phyloP scores from a whole-genome alignment of 2,888 invertebrate genomes.

The Platerodrilus igneus region DNA sequence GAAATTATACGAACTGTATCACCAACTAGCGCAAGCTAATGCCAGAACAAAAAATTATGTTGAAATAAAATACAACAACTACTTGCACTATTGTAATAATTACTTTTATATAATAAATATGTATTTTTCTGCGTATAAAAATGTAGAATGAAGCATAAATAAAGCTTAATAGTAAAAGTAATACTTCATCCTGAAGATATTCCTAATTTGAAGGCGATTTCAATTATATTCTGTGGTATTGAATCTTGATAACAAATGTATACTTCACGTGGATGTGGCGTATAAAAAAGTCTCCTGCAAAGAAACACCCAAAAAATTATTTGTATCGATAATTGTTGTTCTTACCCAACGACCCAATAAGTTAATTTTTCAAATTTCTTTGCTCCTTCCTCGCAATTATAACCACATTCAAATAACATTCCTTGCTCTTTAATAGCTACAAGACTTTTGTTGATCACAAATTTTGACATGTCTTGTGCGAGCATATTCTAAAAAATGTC shows the following conservation, averaged over 20 bases:
- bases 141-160: too few species aligned
- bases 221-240: slow-evolving; percentile 82
- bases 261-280: slow-evolving; percentile 72
- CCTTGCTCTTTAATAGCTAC: slow-evolving; percentile 82
- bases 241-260: slow-evolving; percentile 85
- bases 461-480: slow-evolving; percentile 47
- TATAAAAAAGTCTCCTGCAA: slow-evolving; percentile 62
- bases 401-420: slow-evolving; percentile 64
- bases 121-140: too few species aligned
- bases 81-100: too few species aligned
- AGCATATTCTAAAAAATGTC: slow-evolving; percentile 44
- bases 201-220: slow-evolving; percentile 77
- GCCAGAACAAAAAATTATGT: too few species aligned
- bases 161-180: too few species aligned
- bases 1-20: too few species aligned
- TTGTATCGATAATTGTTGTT: slow-evolving; percentile 12
- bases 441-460: slow-evolving; percentile 64
- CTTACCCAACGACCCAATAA: slow-evolving; percentile 80
- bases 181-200: slow-evolving; percentile 43
- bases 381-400: slow-evolving; percentile 44
- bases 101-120: too few species aligned
- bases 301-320: slow-evolving; percentile 1
- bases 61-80: too few species aligned
- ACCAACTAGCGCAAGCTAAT: too few species aligned
- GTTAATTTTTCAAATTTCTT: slow-evolving; percentile 51